phyloP scores from a whole-genome alignment of 2,113 vertebrate genomes.

The Junco hyemalis region DNA sequence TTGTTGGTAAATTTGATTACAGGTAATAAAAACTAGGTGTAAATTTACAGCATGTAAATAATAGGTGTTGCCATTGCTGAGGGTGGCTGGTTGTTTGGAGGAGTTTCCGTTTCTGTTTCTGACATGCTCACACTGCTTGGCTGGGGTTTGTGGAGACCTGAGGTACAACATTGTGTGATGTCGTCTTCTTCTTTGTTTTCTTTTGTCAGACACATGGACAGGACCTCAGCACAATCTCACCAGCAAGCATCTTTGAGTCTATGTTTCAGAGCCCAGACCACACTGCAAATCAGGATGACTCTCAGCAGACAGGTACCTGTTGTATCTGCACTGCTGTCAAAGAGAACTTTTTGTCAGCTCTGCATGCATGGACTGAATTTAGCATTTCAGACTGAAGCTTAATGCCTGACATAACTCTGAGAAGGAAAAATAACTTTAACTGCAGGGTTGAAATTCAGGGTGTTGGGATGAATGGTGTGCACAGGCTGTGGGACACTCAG shows the following conservation, averaged over 20 bases:
- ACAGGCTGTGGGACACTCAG: rapidly evolving
- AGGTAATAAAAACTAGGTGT: not conserved
- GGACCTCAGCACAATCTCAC: conserved; percentile 89
- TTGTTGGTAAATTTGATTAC: not conserved
- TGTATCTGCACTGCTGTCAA: not conserved
- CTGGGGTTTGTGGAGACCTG: not conserved
- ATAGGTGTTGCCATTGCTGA: not conserved
- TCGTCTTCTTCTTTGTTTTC: not conserved
- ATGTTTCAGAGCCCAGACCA: conserved; percentile 96
- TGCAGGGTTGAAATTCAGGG: not conserved
- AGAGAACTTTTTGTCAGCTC: not conserved
- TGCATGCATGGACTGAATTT: not conserved
- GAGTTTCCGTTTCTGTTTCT: not conserved
- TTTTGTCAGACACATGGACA: conserved; percentile 81
- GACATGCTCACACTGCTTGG: rapidly evolving
- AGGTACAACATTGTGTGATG: not conserved
- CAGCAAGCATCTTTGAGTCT: conserved; percentile 93
- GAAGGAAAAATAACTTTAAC: not conserved
- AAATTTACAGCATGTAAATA: not conserved
- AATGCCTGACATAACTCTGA: not conserved
- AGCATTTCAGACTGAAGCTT: not conserved
- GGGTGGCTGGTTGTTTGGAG: not conserved
- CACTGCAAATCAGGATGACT: conserved; percentile 83
- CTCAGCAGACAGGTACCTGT: conserved; percentile 79
- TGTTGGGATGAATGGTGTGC: not conserved